Conservation (phyloP, 2,113 vertebrate genomes). For the Lampris megalopsis region DNA sequence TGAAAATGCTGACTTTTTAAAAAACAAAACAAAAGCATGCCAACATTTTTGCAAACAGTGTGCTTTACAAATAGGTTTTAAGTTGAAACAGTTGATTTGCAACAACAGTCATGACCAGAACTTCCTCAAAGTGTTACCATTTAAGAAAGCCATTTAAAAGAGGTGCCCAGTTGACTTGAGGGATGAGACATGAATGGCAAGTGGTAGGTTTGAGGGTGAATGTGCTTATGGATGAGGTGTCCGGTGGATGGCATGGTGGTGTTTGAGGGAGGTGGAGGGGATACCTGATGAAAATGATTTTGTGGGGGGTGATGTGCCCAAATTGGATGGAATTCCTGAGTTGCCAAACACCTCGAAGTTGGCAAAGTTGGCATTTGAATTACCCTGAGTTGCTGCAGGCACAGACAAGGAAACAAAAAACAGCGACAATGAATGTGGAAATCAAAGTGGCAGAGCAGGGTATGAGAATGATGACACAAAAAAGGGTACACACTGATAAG, state of each 20-base stretch:
- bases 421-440: slow-evolving; percentile 49
- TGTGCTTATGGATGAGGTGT: slow-evolving; percentile 63
- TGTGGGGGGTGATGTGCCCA: slow-evolving; percentile 89
- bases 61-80: background rate
- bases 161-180: background rate
- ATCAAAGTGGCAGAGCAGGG: slow-evolving; percentile 45
- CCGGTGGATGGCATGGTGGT: slow-evolving; percentile 81
- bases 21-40: too few species aligned
- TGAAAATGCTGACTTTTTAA: background rate
- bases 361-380: slow-evolving; percentile 96
- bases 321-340: slow-evolving; percentile 92
- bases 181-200: slow-evolving; percentile 6
- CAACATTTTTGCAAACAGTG: background rate
- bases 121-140: background rate
- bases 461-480: slow-evolving; percentile 77
- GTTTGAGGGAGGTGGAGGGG: slow-evolving; percentile 63
- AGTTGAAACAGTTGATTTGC: background rate
- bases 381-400: slow-evolving; percentile 91
- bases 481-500: slow-evolving; percentile 56
- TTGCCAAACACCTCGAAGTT: slow-evolving; percentile 99
- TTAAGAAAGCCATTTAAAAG: background rate
- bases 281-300: slow-evolving; percentile 86
- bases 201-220: slow-evolving; percentile 13
- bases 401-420: slow-evolving; percentile 82
- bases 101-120: slow-evolving; percentile 5